Base-by-base conservation (phyloP, 1,140 invertebrate species). In the Brevipalpus yothersi region DNA sequence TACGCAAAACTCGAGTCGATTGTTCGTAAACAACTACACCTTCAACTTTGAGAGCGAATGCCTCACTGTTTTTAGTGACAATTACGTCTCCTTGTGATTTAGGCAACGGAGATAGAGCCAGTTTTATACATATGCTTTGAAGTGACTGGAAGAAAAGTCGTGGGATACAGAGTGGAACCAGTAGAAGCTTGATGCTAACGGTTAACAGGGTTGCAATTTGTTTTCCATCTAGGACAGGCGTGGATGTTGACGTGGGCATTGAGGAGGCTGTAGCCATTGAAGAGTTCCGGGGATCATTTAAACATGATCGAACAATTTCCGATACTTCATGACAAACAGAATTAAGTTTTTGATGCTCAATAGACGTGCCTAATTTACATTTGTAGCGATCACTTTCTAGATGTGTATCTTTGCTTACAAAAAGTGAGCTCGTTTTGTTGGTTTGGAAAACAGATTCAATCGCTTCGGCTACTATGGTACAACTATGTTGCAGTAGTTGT, bases 101-200 rank as follows among this genome's bases (percentile, higher is more conserved):
- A 0, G 85, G 84, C 69, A 86, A 84, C 0, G 87, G 86, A 41
- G 81, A 83, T 10, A 92, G 79, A 1, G 84, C 83, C 53, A 92
- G 70, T 69, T 75, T 77, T 1, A 86, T 79, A 59, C 76, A 78
- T 9, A 86, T 91, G 1, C 79, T 79, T 69, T 91, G 87, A 11
- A 89, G 71, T 8, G 80, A 78, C 76, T 92, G 87, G 73, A 88
- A 92, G 69, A 88, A 88, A 67, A 82, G 89, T 43, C 89, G 75
- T 17, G 89, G 85, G 65, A 84, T 78, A 45, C 81, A 78, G 10
- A 86, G 68, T 23, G 80, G 79, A 17, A 80, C 77, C 59, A 75
- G 75, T 42, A 79, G 74, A 43, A 86, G 68, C n/a, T 80, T 72
- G 47, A 78, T 74, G 1, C 81, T 79, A 59, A 81, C 79, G 47